Conservation (phyloP, 2,797 vertebrate species). For the Myotis planiceps region DNA sequence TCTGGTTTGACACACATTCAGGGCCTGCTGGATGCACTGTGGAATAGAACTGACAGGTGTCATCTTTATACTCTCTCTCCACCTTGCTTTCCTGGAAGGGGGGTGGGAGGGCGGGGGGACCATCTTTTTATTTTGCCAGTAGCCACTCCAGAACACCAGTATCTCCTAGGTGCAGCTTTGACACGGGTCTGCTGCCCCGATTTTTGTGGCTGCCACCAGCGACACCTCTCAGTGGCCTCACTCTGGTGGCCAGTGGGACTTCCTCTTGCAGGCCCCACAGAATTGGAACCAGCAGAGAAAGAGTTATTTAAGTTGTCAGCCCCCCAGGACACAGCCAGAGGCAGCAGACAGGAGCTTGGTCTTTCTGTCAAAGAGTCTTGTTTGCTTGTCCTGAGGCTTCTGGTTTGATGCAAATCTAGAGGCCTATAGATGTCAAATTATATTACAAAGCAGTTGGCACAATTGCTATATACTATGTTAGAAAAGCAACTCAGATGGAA, state of each 20-base stretch:
- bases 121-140: background rate
- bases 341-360: background rate
- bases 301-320: background rate
- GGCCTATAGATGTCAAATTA: background rate
- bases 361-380: background rate
- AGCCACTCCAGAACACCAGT: background rate
- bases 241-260: background rate
- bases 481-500: background rate
- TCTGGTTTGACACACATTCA: background rate
- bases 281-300: background rate
- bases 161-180: background rate
- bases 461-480: background rate
- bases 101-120: accelerated
- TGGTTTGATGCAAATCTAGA: background rate
- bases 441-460: background rate
- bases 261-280: background rate
- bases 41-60: background rate
- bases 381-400: background rate
- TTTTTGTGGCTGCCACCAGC: background rate
- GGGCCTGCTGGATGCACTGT: background rate
- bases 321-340: background rate
- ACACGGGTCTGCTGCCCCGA: background rate
- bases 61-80: background rate
- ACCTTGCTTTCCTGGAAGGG: background rate
- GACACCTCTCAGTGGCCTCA: background rate